Evolutionary conservation across 2,113 vertebrate genomes (phyloP).

Genomic region (Falcunculus frontatus): DNA sequence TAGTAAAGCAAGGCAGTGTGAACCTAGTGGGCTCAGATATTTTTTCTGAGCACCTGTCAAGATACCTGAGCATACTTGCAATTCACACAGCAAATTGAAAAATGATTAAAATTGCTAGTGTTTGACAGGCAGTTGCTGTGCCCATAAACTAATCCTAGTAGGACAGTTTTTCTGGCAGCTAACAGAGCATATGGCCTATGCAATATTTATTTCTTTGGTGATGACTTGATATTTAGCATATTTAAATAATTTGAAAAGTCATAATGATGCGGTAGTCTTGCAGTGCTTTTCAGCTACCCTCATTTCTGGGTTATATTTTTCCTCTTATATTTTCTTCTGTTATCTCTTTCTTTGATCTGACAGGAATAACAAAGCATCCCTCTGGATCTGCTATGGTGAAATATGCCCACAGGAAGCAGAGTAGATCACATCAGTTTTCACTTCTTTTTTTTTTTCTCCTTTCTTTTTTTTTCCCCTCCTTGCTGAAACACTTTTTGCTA

Average conservation of each 20-base stretch:
- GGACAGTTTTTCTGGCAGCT: constrained; percentile 54
- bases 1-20: neutral
- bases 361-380: constrained; percentile 63
- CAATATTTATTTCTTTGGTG: constrained; percentile 72
- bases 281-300: constrained; percentile 17
- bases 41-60: constrained; percentile 23
- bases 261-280: constrained; percentile 10
- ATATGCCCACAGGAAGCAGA: constrained; percentile 66
- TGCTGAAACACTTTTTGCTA: constrained; percentile 64
- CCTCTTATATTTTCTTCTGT: constrained; percentile 50
- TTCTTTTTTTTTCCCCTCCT: neutral
- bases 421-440: constrained; percentile 62
- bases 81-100: constrained; percentile 17
- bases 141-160: constrained; percentile 53
- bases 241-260: constrained; percentile 49
- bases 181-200: constrained; percentile 62
- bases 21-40: neutral
- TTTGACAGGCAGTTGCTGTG: constrained; percentile 15
- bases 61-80: neutral
- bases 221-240: constrained; percentile 37
- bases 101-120: constrained; percentile 29
- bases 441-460: neutral
- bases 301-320: constrained; percentile 53
- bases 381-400: constrained; percentile 54
- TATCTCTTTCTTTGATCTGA: constrained; percentile 70